phyloP scores from a whole-genome alignment of 1,140 invertebrate species.

The Drosophila murphyi region DNA sequence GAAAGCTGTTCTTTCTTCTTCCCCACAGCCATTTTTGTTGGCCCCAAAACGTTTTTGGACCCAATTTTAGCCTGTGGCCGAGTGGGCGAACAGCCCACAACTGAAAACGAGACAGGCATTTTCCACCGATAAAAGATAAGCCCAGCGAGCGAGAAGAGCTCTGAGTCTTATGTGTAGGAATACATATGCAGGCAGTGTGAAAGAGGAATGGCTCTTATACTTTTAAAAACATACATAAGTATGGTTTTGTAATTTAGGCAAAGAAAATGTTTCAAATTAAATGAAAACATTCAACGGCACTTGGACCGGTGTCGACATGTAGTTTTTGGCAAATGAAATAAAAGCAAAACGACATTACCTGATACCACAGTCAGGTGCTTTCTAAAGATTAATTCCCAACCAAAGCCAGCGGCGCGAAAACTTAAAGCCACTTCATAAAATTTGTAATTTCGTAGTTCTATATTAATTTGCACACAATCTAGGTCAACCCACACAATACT shows the following conservation, averaged over 20 bases:
- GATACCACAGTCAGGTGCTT: constrained; percentile 22
- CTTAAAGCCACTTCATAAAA: constrained; percentile 15
- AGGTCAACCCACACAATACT: too few species aligned
- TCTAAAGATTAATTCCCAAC: constrained; percentile 19
- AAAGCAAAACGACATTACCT: constrained; percentile 54
- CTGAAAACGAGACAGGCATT: constrained; percentile 42
- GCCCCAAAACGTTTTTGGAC: constrained; percentile 55
- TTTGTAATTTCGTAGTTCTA: constrained; percentile 10
- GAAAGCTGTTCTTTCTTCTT: neutral
- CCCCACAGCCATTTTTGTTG: constrained; percentile 5
- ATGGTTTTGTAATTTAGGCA: constrained; percentile 71
- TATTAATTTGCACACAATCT: too few species aligned
- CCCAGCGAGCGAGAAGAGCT: constrained; percentile 10
- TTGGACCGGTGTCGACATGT: constrained; percentile 39
- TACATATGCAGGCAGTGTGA: neutral
- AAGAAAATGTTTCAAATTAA: constrained; percentile 82
- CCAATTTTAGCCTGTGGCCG: constrained; percentile 57
- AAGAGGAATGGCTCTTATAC: neutral
- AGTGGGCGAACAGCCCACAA: constrained; percentile 1
- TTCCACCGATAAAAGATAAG: constrained; percentile 46
- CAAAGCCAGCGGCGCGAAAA: neutral
- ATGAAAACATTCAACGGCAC: constrained; percentile 65
- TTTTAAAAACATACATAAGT: neutral
- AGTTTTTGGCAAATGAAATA: constrained; percentile 79
- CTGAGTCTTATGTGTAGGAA: constrained; percentile 9